Conservation (phyloP, 2,797 vertebrate genomes). For the Siniperca scherzeri region DNA sequence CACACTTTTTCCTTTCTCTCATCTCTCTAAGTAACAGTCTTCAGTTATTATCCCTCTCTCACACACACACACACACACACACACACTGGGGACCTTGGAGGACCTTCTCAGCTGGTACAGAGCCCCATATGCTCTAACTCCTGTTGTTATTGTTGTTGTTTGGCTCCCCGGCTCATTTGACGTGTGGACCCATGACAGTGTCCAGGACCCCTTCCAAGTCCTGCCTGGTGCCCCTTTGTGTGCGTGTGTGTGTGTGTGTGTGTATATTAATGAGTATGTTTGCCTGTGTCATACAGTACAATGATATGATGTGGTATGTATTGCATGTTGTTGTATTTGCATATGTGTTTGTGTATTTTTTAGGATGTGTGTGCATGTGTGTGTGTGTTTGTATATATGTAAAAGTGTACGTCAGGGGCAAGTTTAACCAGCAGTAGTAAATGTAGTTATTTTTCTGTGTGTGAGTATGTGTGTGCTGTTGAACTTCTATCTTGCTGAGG, state of each 20-base stretch:
- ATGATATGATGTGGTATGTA: neutral
- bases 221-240: slow-evolving; percentile 54
- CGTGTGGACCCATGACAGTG: slow-evolving; percentile 83
- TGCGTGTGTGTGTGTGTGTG: slow-evolving; percentile 20
- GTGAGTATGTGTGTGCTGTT: neutral
- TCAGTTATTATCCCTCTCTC: slow-evolving; percentile 36
- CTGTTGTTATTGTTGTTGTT: slow-evolving; percentile 86
- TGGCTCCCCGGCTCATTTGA: slow-evolving; percentile 82
- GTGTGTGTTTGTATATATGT: neutral
- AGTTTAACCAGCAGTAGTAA: neutral
- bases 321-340: neutral
- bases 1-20: slow-evolving; percentile 40
- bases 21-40: slow-evolving; percentile 43
- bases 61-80: slow-evolving; percentile 39
- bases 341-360: neutral
- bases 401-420: neutral
- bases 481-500: neutral
- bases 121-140: slow-evolving; percentile 83
- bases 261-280: slow-evolving; percentile 17
- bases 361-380: neutral
- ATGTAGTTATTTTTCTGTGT: neutral
- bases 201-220: slow-evolving; percentile 83
- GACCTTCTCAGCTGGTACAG: slow-evolving; percentile 82
- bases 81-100: slow-evolving; percentile 68
- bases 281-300: neutral